Evolutionary conservation across 2,797 vertebrate genomes (phyloP).

Genomic region (Hipposideros larvatus): DNA sequence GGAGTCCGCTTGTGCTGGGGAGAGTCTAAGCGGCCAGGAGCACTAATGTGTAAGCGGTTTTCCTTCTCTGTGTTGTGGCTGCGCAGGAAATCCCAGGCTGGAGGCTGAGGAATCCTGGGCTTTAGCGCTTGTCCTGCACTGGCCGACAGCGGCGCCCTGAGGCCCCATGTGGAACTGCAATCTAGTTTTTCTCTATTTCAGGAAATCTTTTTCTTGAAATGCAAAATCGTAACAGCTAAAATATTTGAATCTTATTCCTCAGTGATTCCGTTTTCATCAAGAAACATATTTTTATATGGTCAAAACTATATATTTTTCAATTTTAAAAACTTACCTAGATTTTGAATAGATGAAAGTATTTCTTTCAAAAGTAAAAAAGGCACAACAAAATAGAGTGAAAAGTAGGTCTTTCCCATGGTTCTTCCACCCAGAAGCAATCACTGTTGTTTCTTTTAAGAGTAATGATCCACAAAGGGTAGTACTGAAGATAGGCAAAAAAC

Average conservation of each 20-base stretch:
- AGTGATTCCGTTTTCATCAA: neutral
- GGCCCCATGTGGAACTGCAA: constrained; percentile 70
- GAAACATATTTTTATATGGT: neutral
- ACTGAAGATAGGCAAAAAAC: neutral
- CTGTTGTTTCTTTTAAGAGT: neutral
- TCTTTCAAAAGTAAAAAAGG: constrained; percentile 40
- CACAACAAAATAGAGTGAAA: constrained; percentile 14
- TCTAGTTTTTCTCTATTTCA: neutral
- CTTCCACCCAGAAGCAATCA: neutral
- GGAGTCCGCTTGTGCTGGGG: neutral
- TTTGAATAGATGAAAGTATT: neutral
- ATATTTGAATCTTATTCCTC: constrained; percentile 28
- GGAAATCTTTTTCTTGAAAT: constrained; percentile 7
- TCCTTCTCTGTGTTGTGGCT: neutral
- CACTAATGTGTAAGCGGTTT: neutral
- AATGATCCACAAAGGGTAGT: neutral
- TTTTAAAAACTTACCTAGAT: neutral
- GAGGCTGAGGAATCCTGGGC: neutral
- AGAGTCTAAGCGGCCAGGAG: neutral
- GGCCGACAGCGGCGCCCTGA: constrained; percentile 86
- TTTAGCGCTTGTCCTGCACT: constrained; percentile 66
- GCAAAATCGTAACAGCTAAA: constrained; percentile 5
- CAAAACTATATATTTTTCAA: neutral
- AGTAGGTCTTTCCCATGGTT: neutral
- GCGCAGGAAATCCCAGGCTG: constrained; percentile 11